Percentiles rank a stretch among this genome's conserved stretches.
Evolutionary conservation across 2,113 vertebrate species (phyloP).

Genomic region (Pachyramphus minor): DNA sequence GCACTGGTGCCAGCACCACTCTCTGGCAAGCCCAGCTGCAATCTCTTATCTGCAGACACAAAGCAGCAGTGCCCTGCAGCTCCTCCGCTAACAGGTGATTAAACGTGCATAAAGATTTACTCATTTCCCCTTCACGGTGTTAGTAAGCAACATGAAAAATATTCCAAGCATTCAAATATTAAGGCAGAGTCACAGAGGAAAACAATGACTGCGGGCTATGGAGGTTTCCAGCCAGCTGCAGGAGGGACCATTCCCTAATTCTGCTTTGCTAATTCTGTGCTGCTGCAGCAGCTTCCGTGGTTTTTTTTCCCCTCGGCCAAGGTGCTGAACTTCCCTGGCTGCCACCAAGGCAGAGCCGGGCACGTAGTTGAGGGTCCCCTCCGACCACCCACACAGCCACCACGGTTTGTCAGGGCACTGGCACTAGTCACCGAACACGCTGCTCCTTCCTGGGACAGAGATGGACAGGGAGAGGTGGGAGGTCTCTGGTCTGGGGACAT

Average conservation of each 20-base stretch:
- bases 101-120: constrained; percentile 51
- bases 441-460: not conserved
- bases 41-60: not conserved
- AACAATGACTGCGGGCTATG: not conserved
- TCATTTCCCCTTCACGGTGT: constrained; percentile 26
- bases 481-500: rapidly evolving
- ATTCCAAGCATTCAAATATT: not conserved
- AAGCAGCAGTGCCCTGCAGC: constrained; percentile 41
- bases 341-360: rapidly evolving
- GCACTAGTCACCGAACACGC: rapidly evolving
- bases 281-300: rapidly evolving
- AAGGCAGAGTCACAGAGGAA: not conserved
- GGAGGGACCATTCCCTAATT: not conserved
- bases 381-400: not conserved
- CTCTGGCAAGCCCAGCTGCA: not conserved
- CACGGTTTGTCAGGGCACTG: rapidly evolving
- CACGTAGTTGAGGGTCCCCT: rapidly evolving
- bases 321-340: rapidly evolving
- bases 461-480: rapidly evolving
- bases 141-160: constrained; percentile 42
- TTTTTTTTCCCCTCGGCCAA: not conserved
- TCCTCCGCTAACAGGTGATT: constrained; percentile 37
- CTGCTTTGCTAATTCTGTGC: rapidly evolving
- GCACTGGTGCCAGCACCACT: not conserved
- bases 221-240: not conserved